Evolutionary conservation across 2,888 invertebrate species (phyloP).

Genomic region (Lepidocyrtinus sp.): DNA sequence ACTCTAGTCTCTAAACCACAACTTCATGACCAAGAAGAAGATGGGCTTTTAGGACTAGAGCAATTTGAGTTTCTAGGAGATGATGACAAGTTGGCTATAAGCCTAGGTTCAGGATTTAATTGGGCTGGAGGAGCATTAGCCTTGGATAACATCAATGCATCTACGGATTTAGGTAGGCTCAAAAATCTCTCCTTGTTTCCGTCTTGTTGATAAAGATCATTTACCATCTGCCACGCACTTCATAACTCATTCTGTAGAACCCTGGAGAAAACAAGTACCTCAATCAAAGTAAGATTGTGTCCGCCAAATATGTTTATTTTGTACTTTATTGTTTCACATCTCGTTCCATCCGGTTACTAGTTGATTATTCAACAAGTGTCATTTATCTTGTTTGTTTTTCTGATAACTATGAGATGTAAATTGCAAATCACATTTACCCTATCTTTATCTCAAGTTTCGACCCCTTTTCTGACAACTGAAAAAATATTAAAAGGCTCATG

Average conservation of each 20-base stretch:
- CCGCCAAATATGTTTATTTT: too few species aligned
- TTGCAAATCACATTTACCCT: too few species aligned
- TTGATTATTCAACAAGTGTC: too few species aligned
- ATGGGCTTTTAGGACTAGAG: not conserved
- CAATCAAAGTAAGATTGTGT: too few species aligned
- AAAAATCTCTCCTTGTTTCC: not conserved
- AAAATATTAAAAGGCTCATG: not conserved
- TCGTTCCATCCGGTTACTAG: too few species aligned
- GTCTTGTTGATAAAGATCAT: not conserved
- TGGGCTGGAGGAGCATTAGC: conserved; percentile 32
- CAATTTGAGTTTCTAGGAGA: conserved; percentile 36
- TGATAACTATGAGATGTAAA: too few species aligned
- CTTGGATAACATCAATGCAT: conserved; percentile 47
- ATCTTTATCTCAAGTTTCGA: not conserved
- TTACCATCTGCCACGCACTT: not conserved
- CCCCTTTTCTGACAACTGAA: not conserved
- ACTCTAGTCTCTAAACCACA: not conserved
- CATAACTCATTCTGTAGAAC: not conserved
- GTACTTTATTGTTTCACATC: too few species aligned
- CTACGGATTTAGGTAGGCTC: conserved; percentile 8
- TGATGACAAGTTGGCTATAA: conserved; percentile 43
- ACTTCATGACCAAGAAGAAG: not conserved
- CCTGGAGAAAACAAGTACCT: too few species aligned
- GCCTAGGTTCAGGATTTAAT: conserved; percentile 18
- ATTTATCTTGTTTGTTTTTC: too few species aligned